Percentiles rank a stretch among this genome's conserved stretches.
These are phyloP conservation scores for Sylvia borin DNA, from an alignment of 2,797 vertebrate genomes.

Conservation along the genomic window DNA sequence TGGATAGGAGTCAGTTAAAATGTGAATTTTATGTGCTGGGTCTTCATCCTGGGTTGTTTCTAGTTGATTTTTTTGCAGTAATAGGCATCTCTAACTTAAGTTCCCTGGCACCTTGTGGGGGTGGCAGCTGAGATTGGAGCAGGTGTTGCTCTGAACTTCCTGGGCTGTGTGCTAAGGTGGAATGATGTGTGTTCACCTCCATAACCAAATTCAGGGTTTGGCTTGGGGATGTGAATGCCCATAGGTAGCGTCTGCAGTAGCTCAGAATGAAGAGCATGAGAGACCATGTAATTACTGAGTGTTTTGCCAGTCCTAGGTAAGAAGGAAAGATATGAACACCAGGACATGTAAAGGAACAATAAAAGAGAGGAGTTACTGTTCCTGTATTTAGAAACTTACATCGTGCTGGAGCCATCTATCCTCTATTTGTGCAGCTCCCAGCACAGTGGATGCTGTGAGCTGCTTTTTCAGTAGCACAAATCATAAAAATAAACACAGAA, in stretches of 20 bases:
- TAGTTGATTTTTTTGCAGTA: neutral
- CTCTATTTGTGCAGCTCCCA: neutral
- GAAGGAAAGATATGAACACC: neutral
- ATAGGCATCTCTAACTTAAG: neutral
- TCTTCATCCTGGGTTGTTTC: neutral
- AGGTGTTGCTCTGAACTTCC: neutral
- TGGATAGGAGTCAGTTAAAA: neutral
- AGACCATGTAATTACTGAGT: neutral
- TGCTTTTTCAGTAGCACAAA: neutral
- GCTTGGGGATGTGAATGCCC: neutral
- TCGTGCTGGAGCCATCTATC: neutral
- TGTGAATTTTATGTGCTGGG: neutral
- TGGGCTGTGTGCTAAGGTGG: neutral
- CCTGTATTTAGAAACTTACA: neutral
- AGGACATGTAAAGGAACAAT: neutral
- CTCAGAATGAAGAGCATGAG: neutral
- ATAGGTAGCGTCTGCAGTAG: neutral
- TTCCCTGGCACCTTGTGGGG: neutral
- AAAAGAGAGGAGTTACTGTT: neutral
- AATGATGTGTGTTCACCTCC: neutral
- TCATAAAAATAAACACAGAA: neutral
- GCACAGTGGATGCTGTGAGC: neutral
- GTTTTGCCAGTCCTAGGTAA: neutral
- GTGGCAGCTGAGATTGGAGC: neutral
- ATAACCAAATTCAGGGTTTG: neutral